Percentiles rank a stretch among this genome's conserved stretches.
Conservation (phyloP, 2,113 vertebrate genomes). For the Sinocyclocheilus rhinocerous region DNA sequence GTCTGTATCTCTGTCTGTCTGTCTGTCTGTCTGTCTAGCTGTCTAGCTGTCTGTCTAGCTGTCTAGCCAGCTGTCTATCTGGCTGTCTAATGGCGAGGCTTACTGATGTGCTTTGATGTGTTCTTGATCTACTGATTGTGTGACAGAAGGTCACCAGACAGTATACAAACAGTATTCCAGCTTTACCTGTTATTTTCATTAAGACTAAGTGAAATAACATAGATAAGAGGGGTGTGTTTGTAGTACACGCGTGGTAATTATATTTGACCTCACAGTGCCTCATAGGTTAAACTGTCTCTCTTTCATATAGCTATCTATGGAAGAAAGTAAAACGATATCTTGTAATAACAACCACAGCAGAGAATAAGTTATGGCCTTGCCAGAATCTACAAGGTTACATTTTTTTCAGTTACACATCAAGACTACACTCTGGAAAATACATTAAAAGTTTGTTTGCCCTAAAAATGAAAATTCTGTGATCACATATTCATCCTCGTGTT, state of each 20-base stretch:
- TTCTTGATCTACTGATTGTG: background rate
- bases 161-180: constrained; percentile 6
- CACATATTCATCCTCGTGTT: too few species aligned
- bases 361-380: too few species aligned
- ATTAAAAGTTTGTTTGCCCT: too few species aligned
- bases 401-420: too few species aligned
- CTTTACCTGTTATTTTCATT: background rate
- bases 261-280: constrained; percentile 58
- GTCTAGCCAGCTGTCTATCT: background rate
- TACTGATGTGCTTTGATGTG: constrained; percentile 58
- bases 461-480: too few species aligned
- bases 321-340: too few species aligned
- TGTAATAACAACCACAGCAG: too few species aligned
- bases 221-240: constrained; percentile 78
- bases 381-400: too few species aligned
- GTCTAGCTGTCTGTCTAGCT: background rate
- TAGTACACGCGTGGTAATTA: constrained; percentile 64
- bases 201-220: constrained; percentile 52
- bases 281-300: constrained; percentile 66
- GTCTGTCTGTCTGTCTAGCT: background rate
- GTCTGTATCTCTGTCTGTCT: too few species aligned
- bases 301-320: constrained; percentile 59
- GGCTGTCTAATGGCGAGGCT: background rate
- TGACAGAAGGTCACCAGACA: background rate
- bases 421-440: too few species aligned